Evolutionary conservation across 2,888 invertebrate genomes (phyloP).

Genomic region (Pecten maximus): DNA sequence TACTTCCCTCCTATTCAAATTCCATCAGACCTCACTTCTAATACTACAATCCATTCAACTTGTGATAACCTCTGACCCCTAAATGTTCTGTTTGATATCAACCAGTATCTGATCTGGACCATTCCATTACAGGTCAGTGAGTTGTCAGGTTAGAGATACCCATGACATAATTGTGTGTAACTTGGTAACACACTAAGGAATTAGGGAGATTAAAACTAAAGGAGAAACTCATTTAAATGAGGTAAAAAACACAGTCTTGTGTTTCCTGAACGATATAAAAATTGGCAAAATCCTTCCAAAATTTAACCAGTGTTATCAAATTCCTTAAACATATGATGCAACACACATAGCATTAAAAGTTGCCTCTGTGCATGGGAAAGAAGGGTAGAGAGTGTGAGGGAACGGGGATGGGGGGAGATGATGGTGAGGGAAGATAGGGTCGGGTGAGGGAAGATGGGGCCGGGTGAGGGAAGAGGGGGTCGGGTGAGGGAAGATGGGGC

Average conservation of each 20-base stretch:
- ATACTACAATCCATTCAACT: constrained; percentile 5
- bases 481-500: too few species aligned
- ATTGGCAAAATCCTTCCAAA: background rate
- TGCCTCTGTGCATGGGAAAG: too few species aligned
- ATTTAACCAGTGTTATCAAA: background rate
- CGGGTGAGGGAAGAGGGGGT: too few species aligned
- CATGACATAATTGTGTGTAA: constrained; percentile 27
- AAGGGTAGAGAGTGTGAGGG: too few species aligned
- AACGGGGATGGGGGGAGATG: too few species aligned
- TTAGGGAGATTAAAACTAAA: background rate
- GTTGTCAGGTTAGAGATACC: background rate
- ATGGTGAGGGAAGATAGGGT: too few species aligned
- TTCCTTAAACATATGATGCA: background rate
- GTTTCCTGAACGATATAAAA: background rate
- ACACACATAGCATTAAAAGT: too few species aligned
- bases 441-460: too few species aligned
- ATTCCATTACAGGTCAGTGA: constrained; percentile 24
- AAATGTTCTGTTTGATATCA: constrained; percentile 9
- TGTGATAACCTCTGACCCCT: constrained; percentile 18
- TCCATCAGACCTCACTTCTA: constrained; percentile 16
- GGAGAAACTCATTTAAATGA: background rate
- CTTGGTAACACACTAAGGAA: background rate
- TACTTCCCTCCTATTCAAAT: constrained; percentile 14
- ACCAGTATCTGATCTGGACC: constrained; percentile 10
- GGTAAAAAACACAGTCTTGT: background rate